A percentile compares a stretch with the other conserved stretches of the same genome.
Evolutionary conservation across 2,113 vertebrate species (phyloP).

Genomic region (Turnix velox): DNA sequence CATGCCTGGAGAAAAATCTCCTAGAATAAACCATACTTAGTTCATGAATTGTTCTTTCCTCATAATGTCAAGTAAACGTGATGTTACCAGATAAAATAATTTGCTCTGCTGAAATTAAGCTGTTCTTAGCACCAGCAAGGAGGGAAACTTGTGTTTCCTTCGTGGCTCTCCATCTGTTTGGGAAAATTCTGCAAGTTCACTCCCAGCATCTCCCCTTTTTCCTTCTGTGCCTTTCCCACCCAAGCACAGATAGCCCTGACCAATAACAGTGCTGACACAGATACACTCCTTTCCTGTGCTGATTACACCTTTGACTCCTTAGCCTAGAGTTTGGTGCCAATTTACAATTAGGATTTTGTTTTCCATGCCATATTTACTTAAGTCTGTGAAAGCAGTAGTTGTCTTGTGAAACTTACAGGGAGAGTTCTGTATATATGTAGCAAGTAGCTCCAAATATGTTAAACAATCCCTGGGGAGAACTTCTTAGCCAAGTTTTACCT

Average conservation of each 20-base stretch:
- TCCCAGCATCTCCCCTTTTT: slow-evolving; percentile 30
- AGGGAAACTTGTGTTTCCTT: not conserved
- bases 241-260: not conserved
- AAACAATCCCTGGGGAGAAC: not conserved
- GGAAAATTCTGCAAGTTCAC: not conserved
- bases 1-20: slow-evolving; percentile 12
- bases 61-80: not conserved
- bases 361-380: slow-evolving; percentile 9
- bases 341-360: slow-evolving; percentile 30
- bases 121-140: not conserved
- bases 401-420: slow-evolving; percentile 32
- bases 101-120: not conserved
- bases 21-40: slow-evolving; percentile 3
- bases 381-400: slow-evolving; percentile 30
- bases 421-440: not conserved
- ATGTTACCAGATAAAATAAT: not conserved
- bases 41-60: not conserved
- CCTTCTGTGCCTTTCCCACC: slow-evolving; percentile 10
- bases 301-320: slow-evolving; percentile 18
- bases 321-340: not conserved
- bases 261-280: not conserved
- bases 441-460: not conserved
- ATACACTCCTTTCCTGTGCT: slow-evolving; percentile 26
- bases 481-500: slow-evolving; percentile 4
- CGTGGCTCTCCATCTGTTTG: not conserved